These are phyloP conservation scores for Pogonocichla stellata DNA, from an alignment of 2,113 vertebrate genomes.

Conservation along the genomic window DNA sequence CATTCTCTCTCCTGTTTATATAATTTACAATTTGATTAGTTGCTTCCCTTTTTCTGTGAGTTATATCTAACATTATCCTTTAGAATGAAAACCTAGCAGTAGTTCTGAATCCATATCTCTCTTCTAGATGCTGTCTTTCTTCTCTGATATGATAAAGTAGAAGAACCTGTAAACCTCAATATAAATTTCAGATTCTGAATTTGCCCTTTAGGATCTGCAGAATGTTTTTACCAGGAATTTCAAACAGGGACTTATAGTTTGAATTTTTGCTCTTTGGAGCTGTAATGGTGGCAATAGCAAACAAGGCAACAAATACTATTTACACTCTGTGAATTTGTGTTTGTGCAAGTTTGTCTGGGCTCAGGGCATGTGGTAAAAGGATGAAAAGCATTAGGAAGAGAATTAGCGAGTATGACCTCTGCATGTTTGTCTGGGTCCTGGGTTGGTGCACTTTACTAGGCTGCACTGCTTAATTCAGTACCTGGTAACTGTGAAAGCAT, in stretches of 20 bases:
- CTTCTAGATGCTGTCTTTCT: neutral
- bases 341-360: neutral
- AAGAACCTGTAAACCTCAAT: neutral
- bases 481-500: neutral
- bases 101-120: neutral
- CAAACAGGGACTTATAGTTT: neutral
- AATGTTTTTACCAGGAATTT: neutral
- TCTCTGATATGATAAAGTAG: neutral
- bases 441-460: neutral
- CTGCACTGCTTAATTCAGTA: neutral
- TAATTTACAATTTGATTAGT: constrained; percentile 9
- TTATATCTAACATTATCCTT: neutral
- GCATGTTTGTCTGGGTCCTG: neutral
- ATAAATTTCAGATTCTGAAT: neutral
- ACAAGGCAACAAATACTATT: neutral
- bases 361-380: neutral
- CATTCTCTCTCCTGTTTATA: neutral
- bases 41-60: neutral
- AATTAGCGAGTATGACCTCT: accelerated
- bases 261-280: neutral
- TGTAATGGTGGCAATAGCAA: accelerated
- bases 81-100: neutral
- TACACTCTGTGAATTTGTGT: neutral
- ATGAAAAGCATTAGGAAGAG: neutral
- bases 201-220: neutral